A percentile compares a stretch with the other conserved stretches of the same genome.
These are phyloP conservation scores for Reinhardtius hippoglossoides DNA, from an alignment of 2,113 vertebrate species.

Conservation along the genomic window DNA sequence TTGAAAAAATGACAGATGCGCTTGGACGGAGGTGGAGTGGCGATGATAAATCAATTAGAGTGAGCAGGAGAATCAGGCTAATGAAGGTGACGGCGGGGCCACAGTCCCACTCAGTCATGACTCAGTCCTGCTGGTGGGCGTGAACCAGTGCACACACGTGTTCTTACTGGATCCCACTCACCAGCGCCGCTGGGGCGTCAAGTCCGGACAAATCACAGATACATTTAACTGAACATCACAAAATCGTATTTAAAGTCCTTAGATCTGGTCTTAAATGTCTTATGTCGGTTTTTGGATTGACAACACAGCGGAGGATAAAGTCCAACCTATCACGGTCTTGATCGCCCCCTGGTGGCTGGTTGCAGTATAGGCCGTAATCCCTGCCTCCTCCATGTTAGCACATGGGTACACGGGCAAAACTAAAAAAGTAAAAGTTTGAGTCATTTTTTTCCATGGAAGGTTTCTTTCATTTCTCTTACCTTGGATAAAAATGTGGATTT, in stretches of 20 bases:
- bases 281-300: too few species aligned
- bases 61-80: slow-evolving; percentile 57
- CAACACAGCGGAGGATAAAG: too few species aligned
- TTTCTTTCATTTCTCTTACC: too few species aligned
- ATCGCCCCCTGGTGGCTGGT: too few species aligned
- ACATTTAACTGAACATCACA: neutral
- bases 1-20: slow-evolving; percentile 48
- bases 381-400: too few species aligned
- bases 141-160: neutral
- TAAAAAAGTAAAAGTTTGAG: too few species aligned
- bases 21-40: slow-evolving; percentile 47
- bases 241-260: too few species aligned
- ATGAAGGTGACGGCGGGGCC: slow-evolving; percentile 62
- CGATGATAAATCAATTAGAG: slow-evolving; percentile 75
- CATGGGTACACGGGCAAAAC: too few species aligned
- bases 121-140: slow-evolving; percentile 38
- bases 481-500: too few species aligned
- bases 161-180: slow-evolving; percentile 16
- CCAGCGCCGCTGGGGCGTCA: neutral
- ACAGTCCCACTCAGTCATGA: slow-evolving; percentile 55
- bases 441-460: too few species aligned
- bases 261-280: too few species aligned
- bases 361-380: neutral
- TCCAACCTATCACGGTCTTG: too few species aligned
- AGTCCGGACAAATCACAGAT: neutral